These are phyloP conservation scores for Stomatorhinus ivindoensis DNA, from an alignment of 2,113 vertebrate species.

Conservation along the genomic window DNA sequence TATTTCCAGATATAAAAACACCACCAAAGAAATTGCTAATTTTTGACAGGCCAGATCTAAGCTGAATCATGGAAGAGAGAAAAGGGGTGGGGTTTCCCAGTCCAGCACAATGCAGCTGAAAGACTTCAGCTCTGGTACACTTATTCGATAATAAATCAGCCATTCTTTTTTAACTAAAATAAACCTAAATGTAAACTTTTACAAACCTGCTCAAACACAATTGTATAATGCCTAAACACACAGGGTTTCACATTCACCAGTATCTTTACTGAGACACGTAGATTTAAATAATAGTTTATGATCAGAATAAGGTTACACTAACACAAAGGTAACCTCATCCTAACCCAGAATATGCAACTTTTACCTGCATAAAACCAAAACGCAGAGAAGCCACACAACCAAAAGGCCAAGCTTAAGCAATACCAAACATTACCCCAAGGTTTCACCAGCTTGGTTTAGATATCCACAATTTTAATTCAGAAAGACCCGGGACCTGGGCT, in stretches of 20 bases:
- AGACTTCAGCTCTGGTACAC: not conserved
- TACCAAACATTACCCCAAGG: not conserved
- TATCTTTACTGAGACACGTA: not conserved
- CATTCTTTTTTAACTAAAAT: not conserved
- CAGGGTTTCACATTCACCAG: not conserved
- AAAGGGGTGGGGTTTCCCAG: not conserved
- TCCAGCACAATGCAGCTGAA: not conserved
- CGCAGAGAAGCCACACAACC: not conserved
- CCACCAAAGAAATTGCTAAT: not conserved
- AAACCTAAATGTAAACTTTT: not conserved
- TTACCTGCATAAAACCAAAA: not conserved
- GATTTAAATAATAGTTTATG: not conserved
- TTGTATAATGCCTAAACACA: not conserved
- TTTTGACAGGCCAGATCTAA: not conserved
- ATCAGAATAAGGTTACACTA: not conserved
- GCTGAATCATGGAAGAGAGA: not conserved
- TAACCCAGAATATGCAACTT: not conserved
- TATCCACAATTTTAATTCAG: not conserved
- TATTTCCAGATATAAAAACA: not conserved
- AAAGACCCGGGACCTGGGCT: not conserved
- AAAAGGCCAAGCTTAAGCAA: not conserved
- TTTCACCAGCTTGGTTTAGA: not conserved
- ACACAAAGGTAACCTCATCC: not conserved
- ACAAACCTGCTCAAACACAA: not conserved
- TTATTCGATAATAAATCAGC: not conserved